Conservation (phyloP, 2,888 invertebrate species). For the Eucera pruinosa region DNA sequence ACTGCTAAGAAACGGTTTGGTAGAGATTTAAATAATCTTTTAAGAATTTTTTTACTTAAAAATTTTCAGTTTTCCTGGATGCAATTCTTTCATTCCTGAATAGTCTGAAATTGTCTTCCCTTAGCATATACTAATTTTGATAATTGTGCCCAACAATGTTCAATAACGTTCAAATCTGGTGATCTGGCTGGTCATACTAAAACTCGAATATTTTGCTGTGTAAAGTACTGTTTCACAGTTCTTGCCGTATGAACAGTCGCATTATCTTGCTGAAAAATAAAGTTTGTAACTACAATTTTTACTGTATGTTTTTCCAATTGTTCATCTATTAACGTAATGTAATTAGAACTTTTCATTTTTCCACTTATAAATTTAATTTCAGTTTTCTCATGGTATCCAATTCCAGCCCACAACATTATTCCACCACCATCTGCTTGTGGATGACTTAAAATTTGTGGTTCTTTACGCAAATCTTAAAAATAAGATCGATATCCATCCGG, state of each 20-base stretch:
- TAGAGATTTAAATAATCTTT: slow-evolving; percentile 17
- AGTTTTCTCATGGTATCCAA: neutral
- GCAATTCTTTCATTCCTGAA: too few relatives aligned
- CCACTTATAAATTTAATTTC: neutral
- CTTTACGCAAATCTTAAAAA: slow-evolving; percentile 43
- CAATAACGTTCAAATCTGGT: slow-evolving; percentile 28
- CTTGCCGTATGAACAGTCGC: too few relatives aligned
- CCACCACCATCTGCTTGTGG: slow-evolving; percentile 17
- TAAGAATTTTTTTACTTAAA: neutral
- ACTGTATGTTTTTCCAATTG: neutral
- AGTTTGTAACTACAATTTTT: neutral
- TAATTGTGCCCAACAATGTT: slow-evolving; percentile 20
- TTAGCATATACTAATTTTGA: slow-evolving; percentile 2
- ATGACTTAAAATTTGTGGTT: too few relatives aligned
- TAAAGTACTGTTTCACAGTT: slow-evolving; percentile 16
- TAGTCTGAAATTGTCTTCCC: neutral
- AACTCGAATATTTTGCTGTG: slow-evolving; percentile 4
- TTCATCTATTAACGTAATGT: neutral
- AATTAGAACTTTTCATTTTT: neutral
- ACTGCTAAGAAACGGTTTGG: neutral
- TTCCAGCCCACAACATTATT: neutral
- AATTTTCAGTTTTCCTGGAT: too few relatives aligned
- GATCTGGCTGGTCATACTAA: slow-evolving; percentile 13
- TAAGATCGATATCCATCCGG: slow-evolving; percentile 34
- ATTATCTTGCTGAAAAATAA: slow-evolving; percentile 33